A percentile compares a stretch with the other conserved stretches of the same genome.
Conservation (phyloP, 2,797 vertebrate genomes). For the Smutsia gigantea region DNA sequence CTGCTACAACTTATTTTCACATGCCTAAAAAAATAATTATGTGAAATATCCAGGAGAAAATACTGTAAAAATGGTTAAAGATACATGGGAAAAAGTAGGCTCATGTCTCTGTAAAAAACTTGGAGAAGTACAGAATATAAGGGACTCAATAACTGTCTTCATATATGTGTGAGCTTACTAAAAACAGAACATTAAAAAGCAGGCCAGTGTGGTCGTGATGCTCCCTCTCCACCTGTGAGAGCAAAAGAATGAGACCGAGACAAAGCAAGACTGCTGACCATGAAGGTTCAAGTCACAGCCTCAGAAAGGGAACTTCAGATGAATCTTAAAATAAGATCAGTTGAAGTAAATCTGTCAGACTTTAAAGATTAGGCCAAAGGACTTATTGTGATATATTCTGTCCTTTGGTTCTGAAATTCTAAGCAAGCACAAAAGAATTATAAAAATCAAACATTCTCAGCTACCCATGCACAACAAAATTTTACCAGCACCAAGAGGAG, state of each 20-base stretch:
- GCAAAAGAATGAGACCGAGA: not conserved
- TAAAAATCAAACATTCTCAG: not conserved
- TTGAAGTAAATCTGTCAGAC: not conserved
- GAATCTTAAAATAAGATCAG: not conserved
- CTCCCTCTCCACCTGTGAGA: not conserved
- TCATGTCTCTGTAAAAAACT: not conserved
- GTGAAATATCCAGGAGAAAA: not conserved
- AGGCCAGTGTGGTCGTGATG: not conserved
- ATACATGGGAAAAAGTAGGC: not conserved
- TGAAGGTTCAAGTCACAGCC: not conserved
- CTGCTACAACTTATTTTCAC: not conserved
- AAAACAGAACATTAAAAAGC: not conserved
- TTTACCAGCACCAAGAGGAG: not conserved
- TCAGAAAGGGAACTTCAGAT: not conserved
- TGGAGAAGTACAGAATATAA: not conserved
- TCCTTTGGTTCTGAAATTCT: not conserved
- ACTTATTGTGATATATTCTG: not conserved
- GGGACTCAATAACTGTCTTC: not conserved
- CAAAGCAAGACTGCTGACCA: not conserved
- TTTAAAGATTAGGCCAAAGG: slow-evolving; percentile 14
- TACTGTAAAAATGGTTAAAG: not conserved
- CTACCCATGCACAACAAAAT: not conserved
- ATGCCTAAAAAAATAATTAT: not conserved
- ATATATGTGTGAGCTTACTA: not conserved
- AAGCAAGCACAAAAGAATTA: not conserved